phyloP scores from a whole-genome alignment of 2,113 vertebrate genomes.

The Microcebus jonahi region DNA sequence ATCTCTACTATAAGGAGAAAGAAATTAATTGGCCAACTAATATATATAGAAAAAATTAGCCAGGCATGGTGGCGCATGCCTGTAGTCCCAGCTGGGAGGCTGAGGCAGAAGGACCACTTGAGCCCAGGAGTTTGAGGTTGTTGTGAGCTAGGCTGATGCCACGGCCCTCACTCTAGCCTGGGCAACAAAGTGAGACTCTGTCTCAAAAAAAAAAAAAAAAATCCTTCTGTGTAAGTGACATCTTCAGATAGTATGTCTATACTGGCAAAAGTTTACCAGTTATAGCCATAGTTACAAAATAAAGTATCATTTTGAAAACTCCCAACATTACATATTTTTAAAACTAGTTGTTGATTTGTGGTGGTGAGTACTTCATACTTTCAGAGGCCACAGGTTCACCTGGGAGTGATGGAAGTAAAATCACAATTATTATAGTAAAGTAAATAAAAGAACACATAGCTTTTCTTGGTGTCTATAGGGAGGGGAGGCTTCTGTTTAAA shows the following conservation, averaged over 20 bases:
- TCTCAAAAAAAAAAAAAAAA: not conserved
- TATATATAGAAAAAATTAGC: too few relatives aligned
- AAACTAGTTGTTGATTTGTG: constrained; percentile 2
- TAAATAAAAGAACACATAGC: not conserved
- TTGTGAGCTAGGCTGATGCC: too few relatives aligned
- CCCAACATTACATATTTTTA: not conserved
- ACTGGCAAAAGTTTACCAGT: not conserved
- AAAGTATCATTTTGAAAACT: constrained; percentile 4
- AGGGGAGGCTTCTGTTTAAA: constrained; percentile 1
- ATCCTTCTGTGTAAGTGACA: not conserved
- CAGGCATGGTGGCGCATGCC: too few relatives aligned
- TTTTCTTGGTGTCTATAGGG: not conserved
- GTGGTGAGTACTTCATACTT: not conserved
- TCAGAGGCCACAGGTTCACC: not conserved
- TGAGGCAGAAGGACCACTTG: too few relatives aligned
- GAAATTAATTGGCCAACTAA: too few relatives aligned
- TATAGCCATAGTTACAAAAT: not conserved
- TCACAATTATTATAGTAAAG: not conserved
- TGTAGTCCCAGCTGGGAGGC: too few relatives aligned
- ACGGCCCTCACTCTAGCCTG: too few relatives aligned
- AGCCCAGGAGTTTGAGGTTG: too few relatives aligned
- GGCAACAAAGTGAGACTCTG: too few relatives aligned
- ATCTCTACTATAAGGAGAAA: too few relatives aligned
- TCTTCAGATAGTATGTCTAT: not conserved
- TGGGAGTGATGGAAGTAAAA: not conserved